Evolutionary conservation across 2,888 invertebrate species (phyloP).

Genomic region (Aphrophora alni): DNA sequence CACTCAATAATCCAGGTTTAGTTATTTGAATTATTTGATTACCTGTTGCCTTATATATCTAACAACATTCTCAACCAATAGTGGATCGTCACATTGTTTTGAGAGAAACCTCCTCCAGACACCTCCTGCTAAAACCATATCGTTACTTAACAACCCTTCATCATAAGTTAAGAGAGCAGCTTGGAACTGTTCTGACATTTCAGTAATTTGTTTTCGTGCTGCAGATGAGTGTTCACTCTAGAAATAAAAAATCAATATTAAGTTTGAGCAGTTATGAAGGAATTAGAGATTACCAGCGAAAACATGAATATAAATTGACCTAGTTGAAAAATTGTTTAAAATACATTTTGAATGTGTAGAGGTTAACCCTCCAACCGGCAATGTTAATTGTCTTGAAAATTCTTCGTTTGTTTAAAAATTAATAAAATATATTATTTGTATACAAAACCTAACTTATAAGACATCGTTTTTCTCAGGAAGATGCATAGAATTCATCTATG

Average conservation of each 20-base stretch:
- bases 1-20: no score
- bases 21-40: conserved; percentile 43
- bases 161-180: conserved; percentile 85
- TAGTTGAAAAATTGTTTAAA: background rate
- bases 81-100: conserved; percentile 67
- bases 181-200: conserved; percentile 80
- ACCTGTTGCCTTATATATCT: conserved; percentile 81
- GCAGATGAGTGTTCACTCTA: conserved; percentile 69
- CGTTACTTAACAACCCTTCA: conserved; percentile 80
- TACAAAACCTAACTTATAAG: no score
- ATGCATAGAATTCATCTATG: no score
- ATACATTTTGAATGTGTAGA: background rate
- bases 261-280: background rate
- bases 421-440: no score
- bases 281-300: no score
- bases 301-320: no score
- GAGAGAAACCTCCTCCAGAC: conserved; percentile 86
- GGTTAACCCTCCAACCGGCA: no score
- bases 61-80: conserved; percentile 72
- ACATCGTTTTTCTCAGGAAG: no score
- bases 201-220: conserved; percentile 68
- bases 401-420: no score
- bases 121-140: conserved; percentile 78
- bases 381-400: no score
- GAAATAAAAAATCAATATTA: conserved; percentile 42